These are phyloP conservation scores for Xyrichtys novacula DNA, from an alignment of 2,797 vertebrate species.

Conservation along the genomic window DNA sequence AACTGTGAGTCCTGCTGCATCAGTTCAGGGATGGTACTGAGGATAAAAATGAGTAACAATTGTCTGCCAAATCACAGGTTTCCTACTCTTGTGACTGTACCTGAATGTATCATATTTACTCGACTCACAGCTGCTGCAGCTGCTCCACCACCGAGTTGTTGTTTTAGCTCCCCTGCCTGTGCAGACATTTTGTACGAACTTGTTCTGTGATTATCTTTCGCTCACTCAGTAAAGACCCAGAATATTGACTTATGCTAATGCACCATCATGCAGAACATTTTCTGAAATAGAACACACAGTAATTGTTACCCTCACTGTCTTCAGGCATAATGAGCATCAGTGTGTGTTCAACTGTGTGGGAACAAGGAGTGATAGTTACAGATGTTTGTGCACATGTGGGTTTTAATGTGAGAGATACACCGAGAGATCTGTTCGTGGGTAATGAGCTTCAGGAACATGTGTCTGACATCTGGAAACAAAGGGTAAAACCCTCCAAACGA, in stretches of 20 bases:
- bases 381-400: constrained; percentile 18
- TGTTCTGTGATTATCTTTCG: too few relatives aligned
- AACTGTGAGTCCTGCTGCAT: too few relatives aligned
- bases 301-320: neutral
- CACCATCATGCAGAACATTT: neutral
- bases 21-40: too few relatives aligned
- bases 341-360: neutral
- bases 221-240: neutral
- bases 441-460: constrained; percentile 49
- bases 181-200: too few relatives aligned
- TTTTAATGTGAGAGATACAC: neutral
- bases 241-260: neutral
- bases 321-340: neutral
- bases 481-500: constrained; percentile 26
- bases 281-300: neutral
- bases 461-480: constrained; percentile 53
- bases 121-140: too few relatives aligned
- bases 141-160: too few relatives aligned
- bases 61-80: too few relatives aligned
- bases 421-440: constrained; percentile 1
- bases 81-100: too few relatives aligned
- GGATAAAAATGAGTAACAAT: too few relatives aligned
- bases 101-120: too few relatives aligned
- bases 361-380: neutral
- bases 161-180: too few relatives aligned